Evolutionary conservation across 64 coral and sea anemone genomes (phyloP).

Genomic region (Dendrophyllia cribrosa): DNA sequence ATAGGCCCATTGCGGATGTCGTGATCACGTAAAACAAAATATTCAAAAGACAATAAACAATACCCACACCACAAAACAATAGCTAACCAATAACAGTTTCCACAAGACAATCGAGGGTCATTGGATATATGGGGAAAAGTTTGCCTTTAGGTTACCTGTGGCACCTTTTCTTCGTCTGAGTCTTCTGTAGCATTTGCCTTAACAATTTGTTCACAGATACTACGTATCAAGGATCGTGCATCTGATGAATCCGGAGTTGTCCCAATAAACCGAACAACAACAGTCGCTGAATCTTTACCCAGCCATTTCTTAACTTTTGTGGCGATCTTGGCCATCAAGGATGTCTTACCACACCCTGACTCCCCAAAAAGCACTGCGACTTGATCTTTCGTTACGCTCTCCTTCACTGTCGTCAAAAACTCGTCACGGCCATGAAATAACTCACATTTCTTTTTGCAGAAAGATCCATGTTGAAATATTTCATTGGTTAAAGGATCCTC

Average conservation of each 20-base stretch:
- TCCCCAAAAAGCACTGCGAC: constrained; percentile 79
- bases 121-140: no score
- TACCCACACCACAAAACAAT: no score
- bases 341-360: constrained; percentile 97
- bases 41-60: no score
- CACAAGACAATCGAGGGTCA: no score
- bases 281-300: constrained; percentile 40
- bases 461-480: constrained; percentile 85
- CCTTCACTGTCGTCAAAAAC: constrained; percentile 63
- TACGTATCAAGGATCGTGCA: constrained; percentile 72
- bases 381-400: constrained; percentile 48
- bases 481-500: constrained; percentile 77
- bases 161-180: constrained; percentile 36
- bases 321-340: constrained; percentile 90
- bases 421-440: constrained; percentile 83
- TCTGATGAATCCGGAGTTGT: constrained; percentile 92
- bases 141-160: constrained; percentile 58
- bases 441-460: constrained; percentile 92
- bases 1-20: no score
- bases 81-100: no score
- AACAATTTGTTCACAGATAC: constrained; percentile 85
- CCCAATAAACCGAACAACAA: constrained; percentile 87
- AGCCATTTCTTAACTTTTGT: constrained; percentile 71
- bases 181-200: constrained; percentile 38
- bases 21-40: no score